These are phyloP conservation scores for Brevimyrus niger DNA, from an alignment of 2,113 vertebrate genomes.

Conservation along the genomic window DNA sequence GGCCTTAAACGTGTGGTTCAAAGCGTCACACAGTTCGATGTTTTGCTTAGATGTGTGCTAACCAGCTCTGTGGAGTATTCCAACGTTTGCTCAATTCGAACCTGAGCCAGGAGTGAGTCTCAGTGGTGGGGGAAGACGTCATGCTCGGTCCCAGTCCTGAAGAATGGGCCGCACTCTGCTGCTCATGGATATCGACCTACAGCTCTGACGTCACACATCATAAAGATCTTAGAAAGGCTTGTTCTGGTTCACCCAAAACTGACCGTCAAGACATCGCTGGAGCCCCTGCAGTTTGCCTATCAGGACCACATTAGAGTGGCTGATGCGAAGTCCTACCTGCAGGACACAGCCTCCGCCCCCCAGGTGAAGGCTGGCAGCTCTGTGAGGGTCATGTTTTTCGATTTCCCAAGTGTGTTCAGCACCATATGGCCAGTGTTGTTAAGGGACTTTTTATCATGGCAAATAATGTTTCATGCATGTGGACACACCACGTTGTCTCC, in stretches of 20 bases:
- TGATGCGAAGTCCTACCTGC: no score
- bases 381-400: neutral
- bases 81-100: neutral
- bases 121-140: neutral
- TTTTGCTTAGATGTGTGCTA: neutral
- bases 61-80: neutral
- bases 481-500: no score
- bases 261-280: no score
- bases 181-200: no score
- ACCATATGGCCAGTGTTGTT: neutral
- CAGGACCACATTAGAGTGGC: no score
- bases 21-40: neutral
- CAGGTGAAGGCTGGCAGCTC: no score
- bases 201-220: no score
- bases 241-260: no score
- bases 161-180: neutral
- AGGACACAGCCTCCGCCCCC: no score
- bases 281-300: no score
- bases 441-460: neutral
- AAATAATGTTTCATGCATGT: neutral
- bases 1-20: neutral
- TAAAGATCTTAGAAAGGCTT: no score
- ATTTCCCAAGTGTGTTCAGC: neutral
- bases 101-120: neutral
- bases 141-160: neutral